Evolutionary conservation across 2,888 invertebrate species (phyloP).

Genomic region (Cheilosia variabilis): DNA sequence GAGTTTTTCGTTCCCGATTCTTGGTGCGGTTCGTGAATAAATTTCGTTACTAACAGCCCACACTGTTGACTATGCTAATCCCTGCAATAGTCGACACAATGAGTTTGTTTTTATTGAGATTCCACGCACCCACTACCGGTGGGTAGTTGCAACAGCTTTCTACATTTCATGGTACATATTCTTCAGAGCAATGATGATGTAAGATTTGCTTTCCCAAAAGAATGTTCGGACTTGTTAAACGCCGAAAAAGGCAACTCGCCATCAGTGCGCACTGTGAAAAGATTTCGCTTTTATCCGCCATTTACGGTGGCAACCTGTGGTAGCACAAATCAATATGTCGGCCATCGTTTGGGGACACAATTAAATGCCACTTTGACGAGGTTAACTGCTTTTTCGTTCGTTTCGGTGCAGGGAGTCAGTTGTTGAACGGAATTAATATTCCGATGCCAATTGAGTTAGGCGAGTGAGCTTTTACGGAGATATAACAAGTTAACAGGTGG

Average conservation of each 20-base stretch:
- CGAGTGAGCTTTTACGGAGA: no score
- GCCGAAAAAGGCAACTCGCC: slow-evolving; percentile 24
- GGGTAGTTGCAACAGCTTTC: slow-evolving; percentile 23
- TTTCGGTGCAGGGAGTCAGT: background rate
- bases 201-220: slow-evolving; percentile 25
- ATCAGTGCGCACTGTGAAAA: slow-evolving; percentile 1
- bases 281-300: slow-evolving; percentile 45
- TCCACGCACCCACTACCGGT: slow-evolving; percentile 7
- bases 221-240: background rate
- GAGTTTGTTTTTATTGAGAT: slow-evolving; percentile 3
- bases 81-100: background rate
- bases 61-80: slow-evolving; percentile 20
- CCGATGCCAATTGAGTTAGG: background rate
- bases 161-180: background rate
- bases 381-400: slow-evolving; percentile 27
- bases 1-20: slow-evolving; percentile 6
- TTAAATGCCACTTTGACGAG: slow-evolving; percentile 31
- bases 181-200: background rate
- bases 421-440: slow-evolving; percentile 14
- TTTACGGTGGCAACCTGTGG: slow-evolving; percentile 17
- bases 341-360: slow-evolving; percentile 5
- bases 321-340: background rate
- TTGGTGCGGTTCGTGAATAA: slow-evolving; percentile 11
- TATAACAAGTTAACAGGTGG: no score
- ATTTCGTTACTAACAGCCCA: slow-evolving; percentile 20